A percentile compares a stretch with the other conserved stretches of the same genome.
These are phyloP conservation scores for Dicyrtoma fusca DNA, from an alignment of 2,888 invertebrate species.

Conservation along the genomic window DNA sequence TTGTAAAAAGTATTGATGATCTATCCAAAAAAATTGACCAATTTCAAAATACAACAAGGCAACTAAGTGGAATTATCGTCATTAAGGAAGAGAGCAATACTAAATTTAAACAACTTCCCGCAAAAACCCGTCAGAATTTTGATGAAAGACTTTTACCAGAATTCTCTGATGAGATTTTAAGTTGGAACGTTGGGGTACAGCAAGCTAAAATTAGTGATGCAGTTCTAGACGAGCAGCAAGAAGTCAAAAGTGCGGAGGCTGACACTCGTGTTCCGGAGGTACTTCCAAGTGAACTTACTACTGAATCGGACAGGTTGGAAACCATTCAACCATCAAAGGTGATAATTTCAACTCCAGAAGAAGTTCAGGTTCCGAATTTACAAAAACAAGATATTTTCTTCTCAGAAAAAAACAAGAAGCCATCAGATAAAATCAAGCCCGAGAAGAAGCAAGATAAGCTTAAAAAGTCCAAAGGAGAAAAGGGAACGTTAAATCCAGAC, in stretches of 20 bases:
- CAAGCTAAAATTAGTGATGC: slow-evolving; percentile 15
- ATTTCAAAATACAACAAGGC: slow-evolving; percentile 54
- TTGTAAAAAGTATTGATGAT: slow-evolving; percentile 52
- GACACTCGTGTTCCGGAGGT: not conserved
- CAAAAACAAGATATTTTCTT: too few species aligned
- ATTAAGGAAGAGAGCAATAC: slow-evolving; percentile 41
- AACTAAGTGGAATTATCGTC: slow-evolving; percentile 53
- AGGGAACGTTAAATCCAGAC: too few species aligned
- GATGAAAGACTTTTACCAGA: slow-evolving; percentile 9
- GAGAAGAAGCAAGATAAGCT: too few species aligned
- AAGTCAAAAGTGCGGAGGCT: not conserved
- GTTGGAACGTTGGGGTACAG: slow-evolving; percentile 12
- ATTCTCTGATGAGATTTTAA: slow-evolving; percentile 18
- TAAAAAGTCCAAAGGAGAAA: too few species aligned
- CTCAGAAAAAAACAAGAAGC: too few species aligned
- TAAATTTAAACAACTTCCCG: not conserved
- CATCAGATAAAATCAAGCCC: too few species aligned
- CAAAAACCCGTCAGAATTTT: not conserved
- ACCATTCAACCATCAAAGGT: not conserved
- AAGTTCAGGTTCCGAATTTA: not conserved
- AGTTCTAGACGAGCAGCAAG: not conserved
- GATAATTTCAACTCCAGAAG: not conserved
- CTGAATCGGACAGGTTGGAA: too few species aligned
- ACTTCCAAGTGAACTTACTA: not conserved
- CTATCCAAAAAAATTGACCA: slow-evolving; percentile 52